Conservation (phyloP, 2,888 invertebrate species). For the Geotrupes spiniger region DNA sequence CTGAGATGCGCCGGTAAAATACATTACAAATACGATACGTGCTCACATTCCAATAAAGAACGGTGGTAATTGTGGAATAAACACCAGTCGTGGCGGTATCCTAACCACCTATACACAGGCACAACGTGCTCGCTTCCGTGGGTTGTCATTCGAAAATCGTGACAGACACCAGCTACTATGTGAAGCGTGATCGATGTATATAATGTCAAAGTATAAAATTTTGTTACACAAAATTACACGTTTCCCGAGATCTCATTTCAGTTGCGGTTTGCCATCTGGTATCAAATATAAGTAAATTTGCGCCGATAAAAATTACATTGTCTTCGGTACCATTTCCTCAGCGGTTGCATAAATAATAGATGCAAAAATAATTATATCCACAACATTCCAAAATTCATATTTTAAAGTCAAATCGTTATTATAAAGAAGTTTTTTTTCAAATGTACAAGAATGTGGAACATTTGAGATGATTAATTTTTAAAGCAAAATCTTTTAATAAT, state of each 20-base stretch:
- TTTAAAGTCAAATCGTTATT: no score
- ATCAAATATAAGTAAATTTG: constrained; percentile 21
- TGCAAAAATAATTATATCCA: no score
- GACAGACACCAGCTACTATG: constrained; percentile 50
- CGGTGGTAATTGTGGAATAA: constrained; percentile 43
- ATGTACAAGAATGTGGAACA: no score
- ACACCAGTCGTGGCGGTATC: constrained; percentile 29
- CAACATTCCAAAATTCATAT: no score
- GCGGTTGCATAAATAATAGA: no score
- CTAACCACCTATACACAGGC: constrained; percentile 19
- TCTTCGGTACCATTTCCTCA: no score
- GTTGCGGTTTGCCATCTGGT: constrained; percentile 41
- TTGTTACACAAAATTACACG: constrained; percentile 37
- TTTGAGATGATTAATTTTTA: no score
- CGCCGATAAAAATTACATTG: no score
- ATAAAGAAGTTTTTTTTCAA: no score
- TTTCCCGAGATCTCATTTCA: constrained; percentile 27
- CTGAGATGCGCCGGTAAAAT: constrained; percentile 7
- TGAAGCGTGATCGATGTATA: constrained; percentile 48
- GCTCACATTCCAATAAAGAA: constrained; percentile 41
- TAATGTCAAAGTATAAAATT: constrained; percentile 48
- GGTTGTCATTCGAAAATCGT: constrained; percentile 44
- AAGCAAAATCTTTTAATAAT: no score
- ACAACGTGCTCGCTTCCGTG: constrained; percentile 28
- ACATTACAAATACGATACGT: constrained; percentile 32